Percentiles rank a stretch among this genome's conserved stretches.
These are phyloP conservation scores for Acanthochromis polyacanthus DNA, from an alignment of 2,113 vertebrate species.

Conservation along the genomic window DNA sequence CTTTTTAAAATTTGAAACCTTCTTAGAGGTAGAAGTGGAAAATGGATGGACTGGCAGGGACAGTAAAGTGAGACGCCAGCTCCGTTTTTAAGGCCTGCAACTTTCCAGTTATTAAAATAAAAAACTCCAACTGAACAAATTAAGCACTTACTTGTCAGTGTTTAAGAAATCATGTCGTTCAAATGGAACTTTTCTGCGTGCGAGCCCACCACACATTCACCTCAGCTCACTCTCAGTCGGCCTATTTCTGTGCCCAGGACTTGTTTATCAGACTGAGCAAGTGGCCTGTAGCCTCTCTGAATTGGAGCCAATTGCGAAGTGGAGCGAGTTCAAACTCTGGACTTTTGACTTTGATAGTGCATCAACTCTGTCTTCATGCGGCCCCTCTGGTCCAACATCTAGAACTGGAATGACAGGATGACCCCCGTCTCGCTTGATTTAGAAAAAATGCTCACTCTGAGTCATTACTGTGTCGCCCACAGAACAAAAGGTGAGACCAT, in stretches of 20 bases:
- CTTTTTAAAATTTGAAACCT: too few species aligned
- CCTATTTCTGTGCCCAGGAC: slow-evolving; percentile 20
- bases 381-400: slow-evolving; percentile 55
- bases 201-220: not conserved
- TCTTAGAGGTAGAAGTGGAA: not conserved
- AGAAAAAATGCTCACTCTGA: slow-evolving; percentile 23
- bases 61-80: too few species aligned
- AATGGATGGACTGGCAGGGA: not conserved
- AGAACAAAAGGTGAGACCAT: slow-evolving; percentile 59
- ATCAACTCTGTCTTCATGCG: slow-evolving; percentile 56
- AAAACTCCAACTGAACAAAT: not conserved
- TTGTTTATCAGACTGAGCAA: slow-evolving; percentile 71
- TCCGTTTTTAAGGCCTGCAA: too few species aligned
- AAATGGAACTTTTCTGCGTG: not conserved
- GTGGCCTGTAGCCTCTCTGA: slow-evolving; percentile 63
- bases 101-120: not conserved
- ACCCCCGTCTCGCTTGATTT: slow-evolving; percentile 47
- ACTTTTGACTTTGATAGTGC: slow-evolving; percentile 63
- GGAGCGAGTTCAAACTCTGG: slow-evolving; percentile 61
- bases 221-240: slow-evolving; percentile 9
- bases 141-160: slow-evolving; percentile 9
- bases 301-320: slow-evolving; percentile 67
- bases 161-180: not conserved
- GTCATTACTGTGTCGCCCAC: slow-evolving; percentile 36
- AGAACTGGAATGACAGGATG: slow-evolving; percentile 39